Evolutionary conservation across 2,888 invertebrate species (phyloP).

Genomic region (Pachliopta kotzebuea): DNA sequence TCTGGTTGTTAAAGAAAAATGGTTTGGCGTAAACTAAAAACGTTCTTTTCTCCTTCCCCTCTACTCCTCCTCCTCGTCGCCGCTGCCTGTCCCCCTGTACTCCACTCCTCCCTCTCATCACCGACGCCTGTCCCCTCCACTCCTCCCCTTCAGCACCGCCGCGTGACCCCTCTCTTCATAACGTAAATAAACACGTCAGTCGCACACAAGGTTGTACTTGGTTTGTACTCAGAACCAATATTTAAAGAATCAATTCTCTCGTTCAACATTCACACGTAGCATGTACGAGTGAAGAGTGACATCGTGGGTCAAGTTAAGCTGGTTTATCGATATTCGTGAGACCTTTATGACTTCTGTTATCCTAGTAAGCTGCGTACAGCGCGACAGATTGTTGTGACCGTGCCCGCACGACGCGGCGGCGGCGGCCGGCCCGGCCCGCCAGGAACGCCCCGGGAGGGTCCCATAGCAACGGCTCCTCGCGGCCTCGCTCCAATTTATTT

Average conservation of each 20-base stretch:
- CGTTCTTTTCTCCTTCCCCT: too few relatives aligned
- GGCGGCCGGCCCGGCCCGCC: constrained; percentile 37
- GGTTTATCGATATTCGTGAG: constrained; percentile 32
- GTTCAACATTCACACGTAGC: neutral
- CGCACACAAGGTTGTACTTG: constrained; percentile 28
- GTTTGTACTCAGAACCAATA: neutral
- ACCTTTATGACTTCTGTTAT: constrained; percentile 49
- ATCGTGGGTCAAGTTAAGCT: constrained; percentile 17
- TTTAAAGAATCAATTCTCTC: constrained; percentile 4
- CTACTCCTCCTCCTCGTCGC: too few relatives aligned
- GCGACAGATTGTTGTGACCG: constrained; percentile 61
- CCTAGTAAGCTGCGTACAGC: constrained; percentile 73
- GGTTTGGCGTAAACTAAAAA: too few relatives aligned
- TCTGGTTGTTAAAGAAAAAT: too few relatives aligned
- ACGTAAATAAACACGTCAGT: neutral
- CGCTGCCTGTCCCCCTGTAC: too few relatives aligned
- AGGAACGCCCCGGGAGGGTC: constrained; percentile 34
- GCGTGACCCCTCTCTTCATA: too few relatives aligned
- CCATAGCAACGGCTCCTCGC: constrained; percentile 32
- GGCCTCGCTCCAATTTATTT: constrained; percentile 34
- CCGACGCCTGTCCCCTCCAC: too few relatives aligned
- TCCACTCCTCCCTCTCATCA: too few relatives aligned
- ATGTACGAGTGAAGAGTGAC: constrained; percentile 13
- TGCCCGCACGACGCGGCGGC: constrained; percentile 34
- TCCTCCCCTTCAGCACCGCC: too few relatives aligned